Conservation (phyloP, 2,797 vertebrate genomes). For the Leucoraja ocellata region DNA sequence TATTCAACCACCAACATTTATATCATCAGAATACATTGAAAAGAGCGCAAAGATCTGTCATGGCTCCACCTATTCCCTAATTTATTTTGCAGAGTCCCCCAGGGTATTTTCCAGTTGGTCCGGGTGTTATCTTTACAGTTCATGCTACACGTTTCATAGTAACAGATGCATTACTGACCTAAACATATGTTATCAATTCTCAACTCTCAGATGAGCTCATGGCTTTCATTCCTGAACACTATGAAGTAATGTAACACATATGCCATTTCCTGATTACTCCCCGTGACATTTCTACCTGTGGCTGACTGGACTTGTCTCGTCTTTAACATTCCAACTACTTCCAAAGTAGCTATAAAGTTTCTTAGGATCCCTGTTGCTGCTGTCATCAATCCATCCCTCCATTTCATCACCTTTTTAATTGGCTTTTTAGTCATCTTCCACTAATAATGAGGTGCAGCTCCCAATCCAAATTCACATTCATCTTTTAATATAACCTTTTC, state of each 20-base stretch:
- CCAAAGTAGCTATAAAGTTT: slow-evolving; percentile 4
- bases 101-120: slow-evolving; percentile 1
- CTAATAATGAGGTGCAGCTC: neutral
- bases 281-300: slow-evolving; percentile 3
- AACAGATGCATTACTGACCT: slow-evolving; percentile 6
- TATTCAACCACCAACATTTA: neutral
- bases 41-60: neutral
- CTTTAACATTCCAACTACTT: neutral
- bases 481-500: neutral
- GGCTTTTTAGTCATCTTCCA: neutral
- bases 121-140: neutral
- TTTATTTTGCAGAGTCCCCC: neutral
- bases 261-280: slow-evolving; percentile 15
- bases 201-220: neutral
- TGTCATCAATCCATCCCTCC: neutral
- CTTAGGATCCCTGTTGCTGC: neutral
- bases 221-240: slow-evolving; percentile 28
- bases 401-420: neutral
- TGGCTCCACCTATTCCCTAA: neutral
- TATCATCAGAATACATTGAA: neutral
- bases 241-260: slow-evolving; percentile 30
- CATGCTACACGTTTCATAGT: neutral
- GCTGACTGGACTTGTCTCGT: neutral
- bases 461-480: neutral
- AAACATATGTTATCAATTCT: slow-evolving; percentile 11